Evolutionary conservation across 2,797 vertebrate species (phyloP).

Genomic region (Emydoidea blandingii): DNA sequence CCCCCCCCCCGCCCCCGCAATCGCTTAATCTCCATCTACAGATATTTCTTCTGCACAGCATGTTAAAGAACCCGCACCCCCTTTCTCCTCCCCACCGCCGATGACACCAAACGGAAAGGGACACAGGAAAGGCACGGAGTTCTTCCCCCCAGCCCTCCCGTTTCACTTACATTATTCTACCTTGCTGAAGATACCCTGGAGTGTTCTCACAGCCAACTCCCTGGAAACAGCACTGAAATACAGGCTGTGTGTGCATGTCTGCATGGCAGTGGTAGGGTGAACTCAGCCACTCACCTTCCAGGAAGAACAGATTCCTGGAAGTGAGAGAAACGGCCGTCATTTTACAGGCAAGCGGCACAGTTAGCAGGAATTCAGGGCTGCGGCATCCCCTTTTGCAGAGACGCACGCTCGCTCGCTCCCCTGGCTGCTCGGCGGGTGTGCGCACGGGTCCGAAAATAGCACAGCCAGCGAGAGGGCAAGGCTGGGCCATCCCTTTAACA

Average conservation of each 20-base stretch:
- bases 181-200: slow-evolving; percentile 81
- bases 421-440: background rate
- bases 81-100: background rate
- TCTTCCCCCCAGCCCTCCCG: slow-evolving; percentile 51
- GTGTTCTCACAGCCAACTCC: slow-evolving; percentile 80
- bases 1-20: background rate
- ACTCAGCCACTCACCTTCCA: slow-evolving; percentile 84
- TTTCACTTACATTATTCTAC: slow-evolving; percentile 80
- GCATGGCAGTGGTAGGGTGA: slow-evolving; percentile 81
- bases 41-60: background rate
- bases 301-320: slow-evolving; percentile 85
- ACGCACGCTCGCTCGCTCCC: slow-evolving; percentile 15
- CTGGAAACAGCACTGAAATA: slow-evolving; percentile 81
- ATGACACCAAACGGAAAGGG: background rate
- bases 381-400: slow-evolving; percentile 52
- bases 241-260: slow-evolving; percentile 80
- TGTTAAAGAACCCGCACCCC: background rate
- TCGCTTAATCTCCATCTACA: background rate
- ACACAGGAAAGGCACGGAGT: slow-evolving; percentile 57
- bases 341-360: slow-evolving; percentile 76
- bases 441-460: background rate
- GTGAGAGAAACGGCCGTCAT: slow-evolving; percentile 80
- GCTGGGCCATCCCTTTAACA: slow-evolving; percentile 44
- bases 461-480: background rate
- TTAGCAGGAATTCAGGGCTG: slow-evolving; percentile 76